These are phyloP conservation scores for Valencia hispanica DNA, from an alignment of 2,797 vertebrate genomes.

Conservation along the genomic window DNA sequence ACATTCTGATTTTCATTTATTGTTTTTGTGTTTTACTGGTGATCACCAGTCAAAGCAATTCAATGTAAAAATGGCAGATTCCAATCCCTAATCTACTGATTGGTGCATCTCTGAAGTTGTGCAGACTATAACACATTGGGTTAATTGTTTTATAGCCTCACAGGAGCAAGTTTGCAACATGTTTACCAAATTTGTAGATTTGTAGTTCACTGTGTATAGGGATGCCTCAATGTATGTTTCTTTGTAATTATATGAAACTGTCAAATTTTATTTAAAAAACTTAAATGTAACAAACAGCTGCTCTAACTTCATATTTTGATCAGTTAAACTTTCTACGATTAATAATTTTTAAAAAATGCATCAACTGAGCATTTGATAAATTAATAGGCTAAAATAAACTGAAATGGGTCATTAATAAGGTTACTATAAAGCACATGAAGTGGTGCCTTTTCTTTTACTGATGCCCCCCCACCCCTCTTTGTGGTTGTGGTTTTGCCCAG, in stretches of 20 bases:
- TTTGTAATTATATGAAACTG: not conserved
- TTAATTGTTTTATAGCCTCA: not conserved
- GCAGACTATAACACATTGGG: not conserved
- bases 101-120: not conserved
- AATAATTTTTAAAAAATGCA: not conserved
- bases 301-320: not conserved
- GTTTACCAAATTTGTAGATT: not conserved
- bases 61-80: not conserved
- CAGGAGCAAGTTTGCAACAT: not conserved
- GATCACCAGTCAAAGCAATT: not conserved
- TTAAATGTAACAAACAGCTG: not conserved
- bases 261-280: not conserved
- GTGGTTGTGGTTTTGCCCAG: slow-evolving; percentile 31
- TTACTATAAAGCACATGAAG: not conserved
- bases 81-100: not conserved
- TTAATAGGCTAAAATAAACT: not conserved
- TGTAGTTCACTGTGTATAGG: not conserved
- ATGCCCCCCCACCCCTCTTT: not conserved
- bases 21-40: not conserved
- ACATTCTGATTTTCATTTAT: not conserved
- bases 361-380: not conserved
- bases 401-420: not conserved
- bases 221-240: not conserved
- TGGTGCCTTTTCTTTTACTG: not conserved
- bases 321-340: not conserved